Evolutionary conservation across 2,113 vertebrate species (phyloP), one percentile per base, ranked within the genome.

Genomic region (Oreocharis arfaki): DNA sequence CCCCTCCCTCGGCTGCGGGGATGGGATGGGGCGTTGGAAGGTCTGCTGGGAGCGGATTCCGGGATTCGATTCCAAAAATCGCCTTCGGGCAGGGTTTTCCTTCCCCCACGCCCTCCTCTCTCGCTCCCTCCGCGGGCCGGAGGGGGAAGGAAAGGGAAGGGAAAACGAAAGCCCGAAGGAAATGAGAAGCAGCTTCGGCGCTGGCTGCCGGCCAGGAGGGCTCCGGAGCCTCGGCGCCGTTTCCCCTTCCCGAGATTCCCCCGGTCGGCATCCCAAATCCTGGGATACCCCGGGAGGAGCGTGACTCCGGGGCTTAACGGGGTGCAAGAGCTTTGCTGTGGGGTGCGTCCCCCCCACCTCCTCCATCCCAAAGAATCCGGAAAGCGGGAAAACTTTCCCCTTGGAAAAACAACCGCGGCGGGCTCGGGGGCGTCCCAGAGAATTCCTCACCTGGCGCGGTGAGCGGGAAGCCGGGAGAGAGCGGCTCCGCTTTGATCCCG

Each of bases 341-440:
- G 37, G 83, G 7, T 24, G 14, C 12, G 39, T 39, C 39, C 39
- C 39, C 39, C 39, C 39, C n/a, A n/a, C n/a, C n/a, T n/a, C n/a
- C n/a, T n/a, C n/a, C n/a, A n/a, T n/a, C n/a, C n/a, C n/a, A n/a
- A n/a, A n/a, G n/a, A n/a, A n/a, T 10, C 26, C 50, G 27, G 9
- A 17, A 28, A 71, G 55, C 12, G 5, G 33, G 33, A 23, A 57
- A 57, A 57, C n/a, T n/a, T n/a, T 6, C 9, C 56, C 22, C n/a
- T 4, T 23, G 49, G 28, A 12, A 28, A 52, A 37, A 30, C 44
- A 53, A 24, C 0, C 8, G 7, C 27, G 4, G 27, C 16, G 27
- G 27, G 47, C 28, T 59, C 28, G 0, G 11, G 73, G 79, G 14
- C 44, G 10, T 64, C 46, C 44, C 33, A 1, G 13, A 0, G 1